phyloP scores from a whole-genome alignment of 30 jellyfish, hydroid and myxozoan genomes.

The Sanderia malayensis region DNA sequence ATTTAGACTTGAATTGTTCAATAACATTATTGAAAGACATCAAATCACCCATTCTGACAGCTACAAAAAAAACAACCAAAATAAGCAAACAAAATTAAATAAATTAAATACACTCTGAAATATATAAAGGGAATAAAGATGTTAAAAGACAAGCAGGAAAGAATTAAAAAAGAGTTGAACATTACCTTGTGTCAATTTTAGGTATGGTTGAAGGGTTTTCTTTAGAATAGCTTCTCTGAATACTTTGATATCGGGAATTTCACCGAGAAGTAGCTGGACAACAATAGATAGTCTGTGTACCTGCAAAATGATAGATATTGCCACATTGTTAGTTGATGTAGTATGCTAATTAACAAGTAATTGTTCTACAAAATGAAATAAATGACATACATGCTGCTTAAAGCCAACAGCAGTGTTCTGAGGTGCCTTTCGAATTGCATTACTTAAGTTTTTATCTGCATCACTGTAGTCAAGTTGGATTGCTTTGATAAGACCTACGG shows the following conservation, averaged over 20 bases:
- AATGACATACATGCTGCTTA: slow-evolving; percentile 77
- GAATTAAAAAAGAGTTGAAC: not conserved
- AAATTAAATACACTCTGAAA: not conserved
- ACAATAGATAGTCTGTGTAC: slow-evolving; percentile 87
- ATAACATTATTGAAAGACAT: slow-evolving; percentile 69
- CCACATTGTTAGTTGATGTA: too few species aligned
- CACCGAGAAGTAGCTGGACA: slow-evolving; percentile 92
- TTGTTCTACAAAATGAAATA: too few species aligned
- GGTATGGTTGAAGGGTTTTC: slow-evolving; percentile 89
- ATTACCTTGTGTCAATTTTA: slow-evolving; percentile 86
- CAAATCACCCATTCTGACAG: slow-evolving; percentile 96
- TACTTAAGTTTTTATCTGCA: slow-evolving; percentile 85
- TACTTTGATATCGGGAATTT: slow-evolving; percentile 85
- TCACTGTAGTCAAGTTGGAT: slow-evolving; percentile 94
- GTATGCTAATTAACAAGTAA: too few species aligned
- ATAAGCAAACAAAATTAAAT: not conserved
- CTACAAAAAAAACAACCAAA: slow-evolving; percentile 24
- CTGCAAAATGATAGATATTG: too few species aligned
- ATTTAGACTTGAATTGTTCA: slow-evolving; percentile 86
- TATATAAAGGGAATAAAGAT: not conserved
- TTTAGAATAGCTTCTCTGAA: slow-evolving; percentile 81
- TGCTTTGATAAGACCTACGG: slow-evolving; percentile 90
- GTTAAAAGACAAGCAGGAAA: not conserved
- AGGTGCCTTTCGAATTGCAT: slow-evolving; percentile 96
- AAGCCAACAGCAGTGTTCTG: slow-evolving; percentile 92